Percentiles rank a stretch among this genome's conserved stretches.
Conservation (phyloP, 1,140 invertebrate genomes). For the Drosophila simulans region DNA sequence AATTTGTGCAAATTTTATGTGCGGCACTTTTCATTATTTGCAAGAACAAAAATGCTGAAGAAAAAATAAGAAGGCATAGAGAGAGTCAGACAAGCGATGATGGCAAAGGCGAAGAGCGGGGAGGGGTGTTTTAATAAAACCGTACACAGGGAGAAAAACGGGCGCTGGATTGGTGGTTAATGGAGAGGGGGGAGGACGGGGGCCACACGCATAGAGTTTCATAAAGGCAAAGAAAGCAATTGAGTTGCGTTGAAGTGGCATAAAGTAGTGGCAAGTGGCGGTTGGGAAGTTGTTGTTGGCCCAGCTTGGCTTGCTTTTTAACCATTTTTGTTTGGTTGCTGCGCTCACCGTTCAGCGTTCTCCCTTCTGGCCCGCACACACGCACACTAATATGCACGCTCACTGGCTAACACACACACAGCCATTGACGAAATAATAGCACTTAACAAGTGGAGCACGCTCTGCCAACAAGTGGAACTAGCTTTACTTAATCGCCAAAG, state of each 20-base stretch:
- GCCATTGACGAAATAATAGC: not conserved
- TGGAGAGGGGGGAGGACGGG: not conserved
- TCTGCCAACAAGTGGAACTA: not conserved
- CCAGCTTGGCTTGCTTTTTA: constrained; percentile 70
- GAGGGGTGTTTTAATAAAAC: constrained; percentile 77
- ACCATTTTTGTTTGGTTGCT: constrained; percentile 77
- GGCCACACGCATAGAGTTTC: constrained; percentile 47
- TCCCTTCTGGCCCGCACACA: constrained; percentile 40
- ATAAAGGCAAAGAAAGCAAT: constrained; percentile 81
- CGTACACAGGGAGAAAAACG: constrained; percentile 28
- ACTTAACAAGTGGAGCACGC: not conserved
- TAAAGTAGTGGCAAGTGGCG: constrained; percentile 80
- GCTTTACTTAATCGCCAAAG: not conserved
- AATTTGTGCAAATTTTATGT: constrained; percentile 83
- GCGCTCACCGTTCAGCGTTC: constrained; percentile 38
- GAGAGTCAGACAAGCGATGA: constrained; percentile 44
- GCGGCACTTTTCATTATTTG: constrained; percentile 82
- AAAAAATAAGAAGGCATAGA: constrained; percentile 33
- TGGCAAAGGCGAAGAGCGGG: constrained; percentile 24
- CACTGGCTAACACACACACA: constrained; percentile 9
- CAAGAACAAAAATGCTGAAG: constrained; percentile 51
- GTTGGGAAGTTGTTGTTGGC: constrained; percentile 46
- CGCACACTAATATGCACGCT: not conserved
- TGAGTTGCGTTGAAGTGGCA: constrained; percentile 82
- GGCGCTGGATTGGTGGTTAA: not conserved